Percentiles rank a stretch among this genome's conserved stretches.
phyloP scores from a whole-genome alignment of 1,140 invertebrate species.

The Drosophila micromelanica region DNA sequence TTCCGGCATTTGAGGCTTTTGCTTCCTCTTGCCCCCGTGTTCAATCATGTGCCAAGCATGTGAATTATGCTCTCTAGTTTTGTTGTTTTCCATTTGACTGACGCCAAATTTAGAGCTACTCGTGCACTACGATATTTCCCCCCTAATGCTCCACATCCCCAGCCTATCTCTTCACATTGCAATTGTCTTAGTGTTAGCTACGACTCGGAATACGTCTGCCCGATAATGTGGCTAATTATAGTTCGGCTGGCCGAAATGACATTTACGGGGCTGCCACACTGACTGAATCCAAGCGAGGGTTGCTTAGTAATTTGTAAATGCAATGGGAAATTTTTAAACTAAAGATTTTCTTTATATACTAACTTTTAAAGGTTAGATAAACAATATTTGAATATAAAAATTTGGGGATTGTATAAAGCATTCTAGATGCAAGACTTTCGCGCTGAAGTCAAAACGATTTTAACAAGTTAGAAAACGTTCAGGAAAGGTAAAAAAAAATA shows the following conservation, averaged over 20 bases:
- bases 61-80: slow-evolving; percentile 62
- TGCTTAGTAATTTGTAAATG: background rate
- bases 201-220: slow-evolving; percentile 54
- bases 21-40: slow-evolving; percentile 11
- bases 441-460: too few relatives aligned
- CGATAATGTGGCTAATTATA: slow-evolving; percentile 65
- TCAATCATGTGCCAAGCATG: slow-evolving; percentile 57
- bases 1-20: slow-evolving; percentile 60
- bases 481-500: too few relatives aligned
- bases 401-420: too few relatives aligned
- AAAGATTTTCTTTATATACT: too few relatives aligned
- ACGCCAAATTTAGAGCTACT: slow-evolving; percentile 58
- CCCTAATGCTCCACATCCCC: too few relatives aligned
- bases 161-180: background rate
- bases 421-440: too few relatives aligned
- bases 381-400: too few relatives aligned
- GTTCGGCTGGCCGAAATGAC: slow-evolving; percentile 58
- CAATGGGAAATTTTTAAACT: too few relatives aligned
- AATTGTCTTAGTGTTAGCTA: slow-evolving; percentile 6
- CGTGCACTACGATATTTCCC: background rate
- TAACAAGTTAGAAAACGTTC: too few relatives aligned
- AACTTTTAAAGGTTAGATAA: too few relatives aligned
- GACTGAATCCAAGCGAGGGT: slow-evolving; percentile 22
- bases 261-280: slow-evolving; percentile 57
- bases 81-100: slow-evolving; percentile 59